Percentiles rank a stretch among this genome's conserved stretches.
Conservation (phyloP, 2,797 vertebrate species). For the Meriones psammophilus region DNA sequence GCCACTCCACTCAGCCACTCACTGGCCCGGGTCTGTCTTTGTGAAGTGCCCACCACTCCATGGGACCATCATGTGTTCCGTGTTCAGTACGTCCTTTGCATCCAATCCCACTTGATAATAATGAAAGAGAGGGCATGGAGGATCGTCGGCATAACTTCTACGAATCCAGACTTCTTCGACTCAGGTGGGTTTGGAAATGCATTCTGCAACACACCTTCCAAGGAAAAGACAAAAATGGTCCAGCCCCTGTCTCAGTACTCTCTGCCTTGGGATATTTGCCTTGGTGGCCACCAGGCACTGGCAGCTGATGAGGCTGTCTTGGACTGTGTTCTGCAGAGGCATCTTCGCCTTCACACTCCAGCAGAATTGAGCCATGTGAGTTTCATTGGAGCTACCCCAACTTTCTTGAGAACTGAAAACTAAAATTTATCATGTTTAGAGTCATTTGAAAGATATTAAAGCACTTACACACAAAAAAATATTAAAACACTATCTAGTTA, state of each 20-base stretch:
- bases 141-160: neutral
- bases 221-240: neutral
- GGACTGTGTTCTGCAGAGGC: neutral
- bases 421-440: constrained; percentile 44
- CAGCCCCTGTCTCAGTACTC: neutral
- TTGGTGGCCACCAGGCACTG: neutral
- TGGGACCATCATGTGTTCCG: neutral
- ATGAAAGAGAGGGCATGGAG: neutral
- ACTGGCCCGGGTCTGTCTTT: neutral
- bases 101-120: neutral
- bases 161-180: neutral
- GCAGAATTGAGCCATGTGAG: neutral
- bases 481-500: neutral
- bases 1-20: neutral
- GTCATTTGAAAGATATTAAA: constrained; percentile 38
- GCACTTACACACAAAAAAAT: neutral
- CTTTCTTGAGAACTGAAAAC: constrained; percentile 48
- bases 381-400: neutral
- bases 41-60: neutral
- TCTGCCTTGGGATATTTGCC: neutral
- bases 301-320: neutral
- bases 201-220: neutral
- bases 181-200: neutral
- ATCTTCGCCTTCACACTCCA: neutral
- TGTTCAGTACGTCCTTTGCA: neutral